Evolutionary conservation across 1,140 invertebrate genomes (phyloP).

Genomic region (Cheumatopsyche charites): DNA sequence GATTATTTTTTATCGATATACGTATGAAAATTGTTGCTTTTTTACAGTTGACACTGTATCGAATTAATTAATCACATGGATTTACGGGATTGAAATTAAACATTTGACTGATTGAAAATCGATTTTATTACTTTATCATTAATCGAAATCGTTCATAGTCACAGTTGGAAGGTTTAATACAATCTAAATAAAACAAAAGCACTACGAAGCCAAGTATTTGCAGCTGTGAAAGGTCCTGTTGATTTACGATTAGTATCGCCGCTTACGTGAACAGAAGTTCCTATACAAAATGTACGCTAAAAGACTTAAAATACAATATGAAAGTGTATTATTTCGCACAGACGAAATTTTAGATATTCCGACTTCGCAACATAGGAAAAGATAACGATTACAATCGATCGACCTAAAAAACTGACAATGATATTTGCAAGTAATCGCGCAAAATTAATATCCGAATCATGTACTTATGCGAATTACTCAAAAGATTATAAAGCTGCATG

Average conservation of each 20-base stretch:
- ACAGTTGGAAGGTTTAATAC: background rate
- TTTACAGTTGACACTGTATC: too few species aligned
- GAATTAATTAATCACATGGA: too few species aligned
- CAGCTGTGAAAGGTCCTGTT: slow-evolving; percentile 7
- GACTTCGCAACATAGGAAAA: slow-evolving; percentile 7
- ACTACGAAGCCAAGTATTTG: background rate
- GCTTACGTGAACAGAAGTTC: background rate
- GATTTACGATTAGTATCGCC: background rate
- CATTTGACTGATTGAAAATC: too few species aligned
- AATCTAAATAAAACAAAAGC: background rate
- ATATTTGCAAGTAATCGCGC: slow-evolving; percentile 24
- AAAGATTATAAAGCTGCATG: background rate
- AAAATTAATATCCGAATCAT: slow-evolving; percentile 16
- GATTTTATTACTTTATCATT: too few species aligned
- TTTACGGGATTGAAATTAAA: too few species aligned
- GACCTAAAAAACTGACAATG: background rate
- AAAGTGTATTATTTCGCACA: background rate
- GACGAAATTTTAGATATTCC: background rate
- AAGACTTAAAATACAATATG: background rate
- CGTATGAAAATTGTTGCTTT: too few species aligned
- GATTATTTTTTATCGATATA: too few species aligned
- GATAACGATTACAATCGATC: background rate
- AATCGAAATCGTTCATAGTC: too few species aligned
- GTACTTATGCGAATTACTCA: background rate
- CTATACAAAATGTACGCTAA: slow-evolving; percentile 12